These are phyloP conservation scores for Leptinotarsa peninsularis DNA, from an alignment of 2,888 invertebrate species.

Conservation along the genomic window DNA sequence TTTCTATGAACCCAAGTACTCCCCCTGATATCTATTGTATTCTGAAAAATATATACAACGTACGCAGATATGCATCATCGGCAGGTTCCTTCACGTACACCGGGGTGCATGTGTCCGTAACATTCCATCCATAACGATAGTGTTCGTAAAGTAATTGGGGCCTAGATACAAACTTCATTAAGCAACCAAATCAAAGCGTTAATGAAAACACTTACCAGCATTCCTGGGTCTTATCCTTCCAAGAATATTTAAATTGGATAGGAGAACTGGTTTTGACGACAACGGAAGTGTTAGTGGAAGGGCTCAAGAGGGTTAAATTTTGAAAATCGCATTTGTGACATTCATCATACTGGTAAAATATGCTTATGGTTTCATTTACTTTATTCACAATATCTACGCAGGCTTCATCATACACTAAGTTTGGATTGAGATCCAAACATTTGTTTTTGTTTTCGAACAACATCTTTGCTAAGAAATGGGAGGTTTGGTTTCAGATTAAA, in stretches of 20 bases:
- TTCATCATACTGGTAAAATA: conserved; percentile 63
- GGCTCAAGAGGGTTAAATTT: conserved; percentile 53
- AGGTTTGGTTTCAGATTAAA: background rate
- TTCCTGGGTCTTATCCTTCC: conserved; percentile 42
- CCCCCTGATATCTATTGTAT: too few relatives aligned
- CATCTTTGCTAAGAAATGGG: conserved; percentile 39
- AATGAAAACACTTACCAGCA: conserved; percentile 56
- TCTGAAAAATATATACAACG: conserved; percentile 43
- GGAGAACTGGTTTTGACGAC: conserved; percentile 62
- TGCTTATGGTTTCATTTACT: conserved; percentile 51
- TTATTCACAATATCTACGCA: conserved; percentile 63
- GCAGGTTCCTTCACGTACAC: conserved; percentile 63
- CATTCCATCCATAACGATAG: conserved; percentile 65
- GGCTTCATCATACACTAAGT: conserved; percentile 63
- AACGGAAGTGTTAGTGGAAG: conserved; percentile 55
- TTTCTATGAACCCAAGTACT: too few relatives aligned
- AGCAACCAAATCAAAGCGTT: conserved; percentile 6
- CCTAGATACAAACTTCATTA: conserved; percentile 49
- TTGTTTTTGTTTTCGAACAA: conserved; percentile 53
- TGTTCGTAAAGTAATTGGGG: conserved; percentile 62
- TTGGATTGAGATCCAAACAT: conserved; percentile 54
- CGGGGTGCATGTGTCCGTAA: conserved; percentile 57
- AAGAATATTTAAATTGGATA: conserved; percentile 55
- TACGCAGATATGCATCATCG: conserved; percentile 66
- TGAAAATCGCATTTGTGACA: conserved; percentile 63